Evolutionary conservation across 2,797 vertebrate species (phyloP).

Genomic region (Iguana delicatissima): DNA sequence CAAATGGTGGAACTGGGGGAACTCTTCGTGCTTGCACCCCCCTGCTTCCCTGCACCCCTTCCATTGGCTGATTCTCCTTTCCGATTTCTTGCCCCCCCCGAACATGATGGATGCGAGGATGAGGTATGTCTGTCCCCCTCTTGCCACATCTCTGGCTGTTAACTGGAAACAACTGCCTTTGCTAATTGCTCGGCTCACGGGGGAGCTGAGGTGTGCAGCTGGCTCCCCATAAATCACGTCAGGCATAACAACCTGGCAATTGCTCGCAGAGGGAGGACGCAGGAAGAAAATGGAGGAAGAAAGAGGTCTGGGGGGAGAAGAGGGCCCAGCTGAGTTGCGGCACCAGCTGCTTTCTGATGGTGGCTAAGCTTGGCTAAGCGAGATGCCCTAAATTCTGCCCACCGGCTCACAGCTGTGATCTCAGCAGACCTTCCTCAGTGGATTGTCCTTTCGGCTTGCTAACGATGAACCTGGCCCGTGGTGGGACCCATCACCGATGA

Average conservation of each 20-base stretch:
- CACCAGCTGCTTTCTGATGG: neutral
- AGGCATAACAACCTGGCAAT: neutral
- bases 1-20: too few species aligned
- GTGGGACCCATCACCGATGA: neutral
- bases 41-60: too few species aligned
- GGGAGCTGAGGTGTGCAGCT: slow-evolving; percentile 15
- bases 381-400: too few species aligned
- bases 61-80: too few species aligned
- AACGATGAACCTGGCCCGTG: neutral
- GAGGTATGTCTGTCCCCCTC: neutral
- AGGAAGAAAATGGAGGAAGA: neutral
- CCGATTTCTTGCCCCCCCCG: too few species aligned
- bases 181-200: slow-evolving; percentile 42
- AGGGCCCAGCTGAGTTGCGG: neutral
- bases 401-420: neutral
- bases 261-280: slow-evolving; percentile 20
- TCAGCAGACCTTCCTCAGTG: neutral
- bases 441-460: neutral
- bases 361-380: accelerated
- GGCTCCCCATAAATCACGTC: slow-evolving; percentile 33
- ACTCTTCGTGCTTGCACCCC: too few species aligned
- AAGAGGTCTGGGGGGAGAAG: accelerated
- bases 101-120: slow-evolving; percentile 36
- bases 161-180: slow-evolving; percentile 32
- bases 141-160: slow-evolving; percentile 25